Conservation (phyloP, 2,797 vertebrate species). For the Hydrophis major region DNA sequence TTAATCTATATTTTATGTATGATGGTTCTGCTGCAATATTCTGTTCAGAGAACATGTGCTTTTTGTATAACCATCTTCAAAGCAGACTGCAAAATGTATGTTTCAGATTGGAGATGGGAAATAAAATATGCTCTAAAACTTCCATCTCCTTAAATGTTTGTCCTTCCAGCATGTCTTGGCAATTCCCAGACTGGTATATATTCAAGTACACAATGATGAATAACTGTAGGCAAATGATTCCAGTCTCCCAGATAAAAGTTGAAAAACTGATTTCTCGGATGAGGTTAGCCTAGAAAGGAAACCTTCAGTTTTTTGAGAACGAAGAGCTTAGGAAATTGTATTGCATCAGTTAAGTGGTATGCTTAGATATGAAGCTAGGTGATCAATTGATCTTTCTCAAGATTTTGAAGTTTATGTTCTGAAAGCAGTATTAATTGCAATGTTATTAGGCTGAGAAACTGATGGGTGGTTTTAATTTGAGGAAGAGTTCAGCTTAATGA, state of each 20-base stretch:
- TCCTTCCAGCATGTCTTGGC: background rate
- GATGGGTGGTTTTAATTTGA: background rate
- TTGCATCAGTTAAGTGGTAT: background rate
- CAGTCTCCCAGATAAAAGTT: background rate
- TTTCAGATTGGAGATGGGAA: slow-evolving; percentile 70
- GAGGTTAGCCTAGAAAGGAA: background rate
- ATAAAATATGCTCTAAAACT: slow-evolving; percentile 66
- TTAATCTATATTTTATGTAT: slow-evolving; percentile 63
- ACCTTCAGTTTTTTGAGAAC: background rate
- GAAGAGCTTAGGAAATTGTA: background rate
- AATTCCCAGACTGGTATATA: background rate
- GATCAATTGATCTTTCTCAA: background rate
- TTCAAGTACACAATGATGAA: background rate
- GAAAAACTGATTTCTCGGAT: background rate
- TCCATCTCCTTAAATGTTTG: slow-evolving; percentile 40
- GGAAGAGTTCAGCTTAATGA: background rate
- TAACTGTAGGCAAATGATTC: background rate
- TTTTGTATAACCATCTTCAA: slow-evolving; percentile 64
- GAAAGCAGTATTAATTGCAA: background rate
- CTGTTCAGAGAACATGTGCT: slow-evolving; percentile 50
- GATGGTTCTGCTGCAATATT: slow-evolving; percentile 59
- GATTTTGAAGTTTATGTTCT: background rate
- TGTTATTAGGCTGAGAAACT: background rate
- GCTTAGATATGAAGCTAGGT: background rate
- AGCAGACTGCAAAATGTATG: slow-evolving; percentile 55